Evolutionary conservation across 2,113 vertebrate species (phyloP).

Genomic region (Smithornis capensis): DNA sequence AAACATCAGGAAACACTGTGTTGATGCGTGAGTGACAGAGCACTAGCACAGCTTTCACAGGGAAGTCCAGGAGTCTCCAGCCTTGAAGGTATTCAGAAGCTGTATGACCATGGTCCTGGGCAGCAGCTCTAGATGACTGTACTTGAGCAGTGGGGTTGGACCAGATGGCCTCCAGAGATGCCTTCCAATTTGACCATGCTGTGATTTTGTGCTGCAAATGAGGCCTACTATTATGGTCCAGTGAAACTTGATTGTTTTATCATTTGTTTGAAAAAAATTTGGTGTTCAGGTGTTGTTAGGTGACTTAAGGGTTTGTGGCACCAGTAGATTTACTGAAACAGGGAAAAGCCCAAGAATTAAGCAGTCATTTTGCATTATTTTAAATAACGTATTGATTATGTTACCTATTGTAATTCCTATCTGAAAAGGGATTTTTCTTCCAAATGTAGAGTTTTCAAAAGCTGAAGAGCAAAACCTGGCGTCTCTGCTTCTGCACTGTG

Average conservation of each 20-base stretch:
- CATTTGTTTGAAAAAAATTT: background rate
- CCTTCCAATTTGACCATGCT: background rate
- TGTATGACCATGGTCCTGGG: background rate
- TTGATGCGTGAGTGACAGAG: background rate
- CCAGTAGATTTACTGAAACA: background rate
- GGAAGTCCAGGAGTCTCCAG: rapidly evolving
- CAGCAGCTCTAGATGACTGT: background rate
- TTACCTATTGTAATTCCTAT: background rate
- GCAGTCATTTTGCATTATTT: background rate
- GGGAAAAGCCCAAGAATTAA: background rate
- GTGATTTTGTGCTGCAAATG: background rate
- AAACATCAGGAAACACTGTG: background rate
- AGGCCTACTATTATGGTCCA: background rate
- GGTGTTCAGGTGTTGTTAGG: background rate
- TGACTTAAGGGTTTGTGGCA: background rate
- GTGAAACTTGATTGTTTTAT: background rate
- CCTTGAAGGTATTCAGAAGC: background rate
- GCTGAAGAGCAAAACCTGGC: conserved; percentile 76
- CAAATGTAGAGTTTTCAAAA: conserved; percentile 74
- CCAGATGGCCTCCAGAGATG: background rate
- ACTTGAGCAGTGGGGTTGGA: background rate
- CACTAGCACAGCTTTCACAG: background rate
- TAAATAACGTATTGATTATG: background rate
- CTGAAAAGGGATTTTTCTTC: background rate
- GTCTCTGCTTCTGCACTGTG: conserved; percentile 78